Conservation (phyloP, 2,888 invertebrate genomes). For the Hirtodrosophila trivittata region DNA sequence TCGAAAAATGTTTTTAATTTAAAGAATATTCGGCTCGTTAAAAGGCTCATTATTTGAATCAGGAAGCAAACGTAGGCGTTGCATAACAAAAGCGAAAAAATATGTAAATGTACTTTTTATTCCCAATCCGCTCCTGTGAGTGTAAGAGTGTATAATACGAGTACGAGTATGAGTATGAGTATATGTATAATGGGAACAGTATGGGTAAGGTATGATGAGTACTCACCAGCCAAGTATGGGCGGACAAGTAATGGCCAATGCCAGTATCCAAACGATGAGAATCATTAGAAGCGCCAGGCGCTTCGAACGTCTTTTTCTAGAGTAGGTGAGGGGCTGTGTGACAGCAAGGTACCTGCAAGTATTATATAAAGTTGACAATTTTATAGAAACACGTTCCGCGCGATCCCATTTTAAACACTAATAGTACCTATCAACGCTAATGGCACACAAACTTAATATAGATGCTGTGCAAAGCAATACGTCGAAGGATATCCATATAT, state of each 20-base stretch:
- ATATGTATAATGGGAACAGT: background rate
- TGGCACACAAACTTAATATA: constrained; percentile 66
- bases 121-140: constrained; percentile 1
- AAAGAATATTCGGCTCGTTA: constrained; percentile 23
- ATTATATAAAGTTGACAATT: constrained; percentile 6
- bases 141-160: constrained; percentile 16
- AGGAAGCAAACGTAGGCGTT: constrained; percentile 2
- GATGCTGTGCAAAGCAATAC: constrained; percentile 87
- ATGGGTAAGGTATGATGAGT: constrained; percentile 10
- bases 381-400: background rate
- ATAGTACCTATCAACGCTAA: constrained; percentile 63
- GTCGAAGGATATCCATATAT: constrained; percentile 96
- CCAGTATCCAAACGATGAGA: constrained; percentile 94
- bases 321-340: constrained; percentile 96
- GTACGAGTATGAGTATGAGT: background rate
- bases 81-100: background rate
- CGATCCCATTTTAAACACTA: background rate
- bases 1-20: background rate
- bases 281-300: constrained; percentile 94
- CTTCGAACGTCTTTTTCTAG: constrained; percentile 93
- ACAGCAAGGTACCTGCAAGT: constrained; percentile 92
- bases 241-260: constrained; percentile 96
- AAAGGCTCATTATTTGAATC: constrained; percentile 13
- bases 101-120: constrained; percentile 18
- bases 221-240: constrained; percentile 96